Evolutionary conservation across 1,140 invertebrate genomes (phyloP).

Genomic region (Pectinophora gossypiella): DNA sequence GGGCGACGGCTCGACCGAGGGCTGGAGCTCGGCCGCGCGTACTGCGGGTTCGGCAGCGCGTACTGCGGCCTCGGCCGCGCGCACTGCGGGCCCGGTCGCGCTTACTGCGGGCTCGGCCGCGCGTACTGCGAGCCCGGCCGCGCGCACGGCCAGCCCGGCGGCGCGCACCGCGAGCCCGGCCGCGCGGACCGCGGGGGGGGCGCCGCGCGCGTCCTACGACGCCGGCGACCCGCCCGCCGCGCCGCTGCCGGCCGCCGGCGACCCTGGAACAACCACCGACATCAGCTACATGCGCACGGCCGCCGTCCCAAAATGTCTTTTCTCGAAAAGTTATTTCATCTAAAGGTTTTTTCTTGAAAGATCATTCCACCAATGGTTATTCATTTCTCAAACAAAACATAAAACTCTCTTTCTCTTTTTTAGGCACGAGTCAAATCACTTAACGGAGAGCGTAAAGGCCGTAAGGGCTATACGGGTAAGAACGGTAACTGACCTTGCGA

Average conservation of each 20-base stretch:
- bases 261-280: slow-evolving; percentile 24
- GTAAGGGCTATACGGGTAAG: too few relatives aligned
- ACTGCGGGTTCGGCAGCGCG: too few relatives aligned
- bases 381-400: too few relatives aligned
- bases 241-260: slow-evolving; percentile 36
- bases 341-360: too few relatives aligned
- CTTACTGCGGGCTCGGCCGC: slow-evolving; percentile 4
- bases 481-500: slow-evolving; percentile 3
- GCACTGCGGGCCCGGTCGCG: slow-evolving; percentile 7
- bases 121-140: too few relatives aligned
- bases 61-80: slow-evolving; percentile 4
- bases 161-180: slow-evolving; percentile 31
- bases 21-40: not conserved
- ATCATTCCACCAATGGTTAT: too few relatives aligned
- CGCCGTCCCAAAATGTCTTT: too few relatives aligned
- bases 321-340: too few relatives aligned
- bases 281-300: not conserved
- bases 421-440: too few relatives aligned
- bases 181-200: slow-evolving; percentile 34
- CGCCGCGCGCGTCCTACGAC: slow-evolving; percentile 24
- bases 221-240: slow-evolving; percentile 34
- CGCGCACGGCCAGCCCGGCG: too few relatives aligned
- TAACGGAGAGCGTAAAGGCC: too few relatives aligned
- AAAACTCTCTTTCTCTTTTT: too few relatives aligned
- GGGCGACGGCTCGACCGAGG: not conserved